Evolutionary conservation across 2,113 vertebrate species (phyloP).

Genomic region (rabbit (Oryctolagus cuniculus)): DNA sequence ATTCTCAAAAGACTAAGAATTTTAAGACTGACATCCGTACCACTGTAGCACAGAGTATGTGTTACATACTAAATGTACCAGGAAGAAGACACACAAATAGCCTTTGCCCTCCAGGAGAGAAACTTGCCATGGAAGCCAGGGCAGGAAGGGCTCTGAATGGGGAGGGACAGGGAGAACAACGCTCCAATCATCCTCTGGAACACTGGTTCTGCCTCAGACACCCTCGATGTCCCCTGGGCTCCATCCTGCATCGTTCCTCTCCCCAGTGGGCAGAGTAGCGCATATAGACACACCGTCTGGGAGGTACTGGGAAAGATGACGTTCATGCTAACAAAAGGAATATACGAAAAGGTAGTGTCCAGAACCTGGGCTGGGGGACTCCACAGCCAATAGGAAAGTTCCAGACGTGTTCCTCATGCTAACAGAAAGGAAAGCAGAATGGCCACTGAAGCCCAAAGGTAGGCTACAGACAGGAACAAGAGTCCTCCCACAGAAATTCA

Average conservation of each 20-base stretch:
- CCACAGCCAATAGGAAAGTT: not conserved
- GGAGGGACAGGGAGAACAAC: not conserved
- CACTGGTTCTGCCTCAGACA: not conserved
- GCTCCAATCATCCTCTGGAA: not conserved
- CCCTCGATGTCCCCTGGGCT: not conserved
- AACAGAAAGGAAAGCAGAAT: not conserved
- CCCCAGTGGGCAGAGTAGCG: not conserved
- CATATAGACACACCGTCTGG: rapidly evolving
- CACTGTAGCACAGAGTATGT: not conserved
- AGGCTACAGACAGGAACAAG: not conserved
- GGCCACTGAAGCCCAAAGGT: not conserved
- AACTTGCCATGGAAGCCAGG: not conserved
- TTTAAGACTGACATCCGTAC: not conserved
- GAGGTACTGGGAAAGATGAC: not conserved
- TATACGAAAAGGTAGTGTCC: not conserved
- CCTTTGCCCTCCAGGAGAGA: not conserved
- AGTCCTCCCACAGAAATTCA: not conserved
- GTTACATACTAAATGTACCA: not conserved
- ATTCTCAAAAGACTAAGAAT: not conserved
- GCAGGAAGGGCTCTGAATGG: not conserved
- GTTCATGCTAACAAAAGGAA: not conserved
- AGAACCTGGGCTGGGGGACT: not conserved
- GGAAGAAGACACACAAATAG: not conserved
- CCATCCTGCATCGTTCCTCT: not conserved
- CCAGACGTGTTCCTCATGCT: not conserved